Evolutionary conservation across 1,140 invertebrate species (phyloP), one percentile per base, ranked within the genome.

Genomic region (Neuroterus valhalla): DNA sequence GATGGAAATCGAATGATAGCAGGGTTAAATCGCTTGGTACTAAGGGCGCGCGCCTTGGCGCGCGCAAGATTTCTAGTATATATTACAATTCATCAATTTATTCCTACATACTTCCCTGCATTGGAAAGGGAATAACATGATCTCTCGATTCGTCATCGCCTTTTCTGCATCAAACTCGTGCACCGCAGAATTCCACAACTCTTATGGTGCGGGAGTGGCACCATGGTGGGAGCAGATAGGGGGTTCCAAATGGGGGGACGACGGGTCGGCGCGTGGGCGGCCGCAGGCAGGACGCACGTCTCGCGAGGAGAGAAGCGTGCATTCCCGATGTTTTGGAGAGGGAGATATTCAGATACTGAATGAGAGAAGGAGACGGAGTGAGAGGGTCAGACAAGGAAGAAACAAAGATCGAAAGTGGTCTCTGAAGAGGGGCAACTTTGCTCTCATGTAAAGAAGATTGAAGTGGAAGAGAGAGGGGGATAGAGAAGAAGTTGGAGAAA

Each of bases 231-330:
- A 62, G 52, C 21, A 26, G 55, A 38, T 62, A 38, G 31, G 31
- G 31, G 31, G 31, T 38, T 38, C 26, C 66, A 68, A 78, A 82
- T 79, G 81, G 80, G 80, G 85, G 84, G 84, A 84, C 85, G 77
- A 83, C 85, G 83, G 87, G 87, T 89, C 87, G 89, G 88, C 89
- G 89, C 89, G 89, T 90, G 89, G 89, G 89, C 89, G 89, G 85
- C 89, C 89, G 85, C 87, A 88, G 89, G 89, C 89, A 86, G 85
- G 87, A 90, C 87, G 88, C 88, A 84, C 89, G 88, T 90, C 88
- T 78, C 84, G 84, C 79, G 83, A 79, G 79, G 79, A 75, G 76
- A 80, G 82, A 72, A 77, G 79, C 77, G 78, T 75, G 77, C 73
- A 74, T 72, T 72, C 75, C 71, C 66, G 55, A 76, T 73, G 70